These are phyloP conservation scores for Yponomeuta cagnagella DNA, from an alignment of 2,888 invertebrate species.

Conservation along the genomic window DNA sequence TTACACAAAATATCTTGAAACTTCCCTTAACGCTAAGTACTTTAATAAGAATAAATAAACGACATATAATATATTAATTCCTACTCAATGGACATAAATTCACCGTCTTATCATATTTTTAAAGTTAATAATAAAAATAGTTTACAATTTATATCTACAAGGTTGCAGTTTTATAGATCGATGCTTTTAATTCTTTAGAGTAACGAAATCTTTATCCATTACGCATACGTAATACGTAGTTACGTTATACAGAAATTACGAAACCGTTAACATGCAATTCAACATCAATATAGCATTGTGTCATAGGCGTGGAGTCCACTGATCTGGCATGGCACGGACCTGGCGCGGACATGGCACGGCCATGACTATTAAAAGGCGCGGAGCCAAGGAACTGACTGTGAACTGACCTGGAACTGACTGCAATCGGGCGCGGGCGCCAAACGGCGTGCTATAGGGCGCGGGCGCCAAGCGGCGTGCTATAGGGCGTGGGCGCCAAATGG, in stretches of 20 bases:
- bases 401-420: too few species aligned
- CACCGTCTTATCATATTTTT: conserved; percentile 37
- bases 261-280: conserved; percentile 51
- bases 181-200: conserved; percentile 11
- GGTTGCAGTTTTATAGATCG: conserved; percentile 28
- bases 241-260: conserved; percentile 31
- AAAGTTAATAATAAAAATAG: conserved; percentile 40
- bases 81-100: conserved; percentile 53
- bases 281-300: conserved; percentile 36
- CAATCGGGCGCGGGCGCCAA: too few species aligned
- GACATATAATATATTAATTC: conserved; percentile 30
- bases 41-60: conserved; percentile 48
- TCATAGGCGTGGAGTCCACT: conserved; percentile 27
- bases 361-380: too few species aligned
- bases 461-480: too few species aligned
- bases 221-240: conserved; percentile 25
- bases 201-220: conserved; percentile 22
- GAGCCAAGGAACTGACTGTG: too few species aligned
- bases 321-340: too few species aligned
- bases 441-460: too few species aligned
- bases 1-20: conserved; percentile 43
- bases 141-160: conserved; percentile 54
- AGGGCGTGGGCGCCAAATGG: too few species aligned
- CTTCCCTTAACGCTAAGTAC: conserved; percentile 39
- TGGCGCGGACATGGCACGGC: too few species aligned